These are phyloP conservation scores for Lynx canadensis DNA, from an alignment of 2,113 vertebrate species.

Conservation along the genomic window DNA sequence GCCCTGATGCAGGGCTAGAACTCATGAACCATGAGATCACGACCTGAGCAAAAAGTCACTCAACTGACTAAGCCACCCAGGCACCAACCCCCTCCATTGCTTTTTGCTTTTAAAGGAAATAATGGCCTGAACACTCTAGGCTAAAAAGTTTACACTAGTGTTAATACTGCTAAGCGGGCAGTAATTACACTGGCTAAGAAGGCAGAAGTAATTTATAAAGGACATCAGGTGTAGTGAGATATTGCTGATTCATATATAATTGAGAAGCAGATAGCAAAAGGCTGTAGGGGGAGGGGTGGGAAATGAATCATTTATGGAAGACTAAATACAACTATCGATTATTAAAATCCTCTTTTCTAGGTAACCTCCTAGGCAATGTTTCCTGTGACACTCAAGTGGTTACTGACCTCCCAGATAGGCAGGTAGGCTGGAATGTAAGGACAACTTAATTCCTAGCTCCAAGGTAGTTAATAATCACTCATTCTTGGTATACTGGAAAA, in stretches of 20 bases:
- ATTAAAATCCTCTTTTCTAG: slow-evolving; percentile 1
- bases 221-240: neutral
- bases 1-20: no score
- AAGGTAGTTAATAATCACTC: neutral
- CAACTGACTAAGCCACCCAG: no score
- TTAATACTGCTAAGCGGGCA: neutral
- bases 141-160: neutral
- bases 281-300: neutral
- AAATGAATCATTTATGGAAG: slow-evolving; percentile 34
- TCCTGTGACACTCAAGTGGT: neutral
- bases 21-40: no score
- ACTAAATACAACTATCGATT: neutral
- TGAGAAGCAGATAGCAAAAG: slow-evolving; percentile 32
- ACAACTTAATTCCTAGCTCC: slow-evolving; percentile 36
- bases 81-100: neutral
- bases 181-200: neutral
- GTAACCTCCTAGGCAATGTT: neutral
- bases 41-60: no score
- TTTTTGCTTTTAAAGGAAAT: slow-evolving; percentile 51
- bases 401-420: neutral
- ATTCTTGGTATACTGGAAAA: neutral
- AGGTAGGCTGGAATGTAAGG: neutral
- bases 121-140: neutral
- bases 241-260: slow-evolving; percentile 5
- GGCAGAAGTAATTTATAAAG: neutral